Percentiles rank a stretch among this genome's conserved stretches.
These are phyloP conservation scores for Ammospiza caudacuta DNA, from an alignment of 2,113 vertebrate genomes.

Conservation along the genomic window DNA sequence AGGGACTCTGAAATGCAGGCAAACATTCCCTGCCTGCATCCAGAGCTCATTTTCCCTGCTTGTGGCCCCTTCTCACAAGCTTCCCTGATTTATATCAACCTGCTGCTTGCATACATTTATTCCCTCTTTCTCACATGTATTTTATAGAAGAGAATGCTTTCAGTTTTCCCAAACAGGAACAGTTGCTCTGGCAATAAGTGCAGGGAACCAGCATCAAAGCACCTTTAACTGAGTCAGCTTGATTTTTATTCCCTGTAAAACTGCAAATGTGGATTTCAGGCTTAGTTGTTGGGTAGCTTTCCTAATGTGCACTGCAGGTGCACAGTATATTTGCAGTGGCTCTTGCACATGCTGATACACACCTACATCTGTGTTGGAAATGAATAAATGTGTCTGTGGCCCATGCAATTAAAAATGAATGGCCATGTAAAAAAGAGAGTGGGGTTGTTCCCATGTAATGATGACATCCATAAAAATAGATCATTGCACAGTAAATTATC, in stretches of 20 bases:
- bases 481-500: not conserved
- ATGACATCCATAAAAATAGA: slow-evolving; percentile 1
- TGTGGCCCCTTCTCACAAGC: not conserved
- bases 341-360: not conserved
- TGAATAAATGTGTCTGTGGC: slow-evolving; percentile 33
- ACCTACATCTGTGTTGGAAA: not conserved
- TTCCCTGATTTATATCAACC: not conserved
- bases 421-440: not conserved
- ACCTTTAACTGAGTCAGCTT: not conserved
- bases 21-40: accelerated
- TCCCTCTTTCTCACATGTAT: not conserved
- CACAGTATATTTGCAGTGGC: not conserved
- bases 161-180: not conserved
- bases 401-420: slow-evolving; percentile 66
- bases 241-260: slow-evolving; percentile 23
- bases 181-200: not conserved
- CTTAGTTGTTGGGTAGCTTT: slow-evolving; percentile 16
- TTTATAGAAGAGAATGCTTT: not conserved
- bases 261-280: not conserved
- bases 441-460: not conserved
- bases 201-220: not conserved
- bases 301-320: slow-evolving; percentile 12
- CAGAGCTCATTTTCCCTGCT: not conserved
- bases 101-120: not conserved
- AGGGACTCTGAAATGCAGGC: not conserved